Percentiles rank a stretch among this genome's conserved stretches.
These are phyloP conservation scores for Austrofundulus limnaeus DNA, from an alignment of 2,113 vertebrate genomes.

Conservation along the genomic window DNA sequence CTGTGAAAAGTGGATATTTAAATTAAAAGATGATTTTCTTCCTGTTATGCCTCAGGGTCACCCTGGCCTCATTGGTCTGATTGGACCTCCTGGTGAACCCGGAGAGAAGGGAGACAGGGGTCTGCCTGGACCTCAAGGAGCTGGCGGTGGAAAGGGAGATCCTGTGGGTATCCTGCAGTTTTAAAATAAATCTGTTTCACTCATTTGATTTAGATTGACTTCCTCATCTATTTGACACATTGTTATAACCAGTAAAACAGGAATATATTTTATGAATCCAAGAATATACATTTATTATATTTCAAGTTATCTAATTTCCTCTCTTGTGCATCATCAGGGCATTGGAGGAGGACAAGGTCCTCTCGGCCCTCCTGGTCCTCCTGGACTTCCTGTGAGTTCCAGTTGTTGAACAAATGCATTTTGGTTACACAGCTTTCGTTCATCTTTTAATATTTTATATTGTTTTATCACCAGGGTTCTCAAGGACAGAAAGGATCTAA, in stretches of 20 bases:
- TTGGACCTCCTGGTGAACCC: slow-evolving; percentile 93
- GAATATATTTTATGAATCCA: too few species aligned
- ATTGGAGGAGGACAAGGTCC: slow-evolving; percentile 84
- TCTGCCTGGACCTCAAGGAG: slow-evolving; percentile 90
- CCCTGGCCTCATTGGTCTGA: slow-evolving; percentile 95
- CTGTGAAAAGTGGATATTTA: slow-evolving; percentile 1
- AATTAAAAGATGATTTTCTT: neutral
- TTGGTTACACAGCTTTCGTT: neutral
- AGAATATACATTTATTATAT: too few species aligned
- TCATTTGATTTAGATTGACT: neutral
- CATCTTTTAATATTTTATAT: neutral
- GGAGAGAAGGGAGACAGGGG: slow-evolving; percentile 97
- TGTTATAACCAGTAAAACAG: too few species aligned
- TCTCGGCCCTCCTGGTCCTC: slow-evolving; percentile 92
- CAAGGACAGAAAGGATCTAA: slow-evolving; percentile 95
- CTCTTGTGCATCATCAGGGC: slow-evolving; percentile 78
- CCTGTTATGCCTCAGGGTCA: slow-evolving; percentile 82
- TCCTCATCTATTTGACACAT: too few species aligned
- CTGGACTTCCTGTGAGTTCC: slow-evolving; percentile 91
- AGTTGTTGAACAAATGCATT: neutral
- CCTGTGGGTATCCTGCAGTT: slow-evolving; percentile 75
- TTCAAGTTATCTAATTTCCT: slow-evolving; percentile 11
- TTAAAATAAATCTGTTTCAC: neutral
- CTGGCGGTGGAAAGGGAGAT: slow-evolving; percentile 89
- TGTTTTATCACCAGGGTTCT: slow-evolving; percentile 80